A percentile compares a stretch with the other conserved stretches of the same genome.
phyloP scores from a whole-genome alignment of 2,113 vertebrate genomes.

The Alectura lathami region DNA sequence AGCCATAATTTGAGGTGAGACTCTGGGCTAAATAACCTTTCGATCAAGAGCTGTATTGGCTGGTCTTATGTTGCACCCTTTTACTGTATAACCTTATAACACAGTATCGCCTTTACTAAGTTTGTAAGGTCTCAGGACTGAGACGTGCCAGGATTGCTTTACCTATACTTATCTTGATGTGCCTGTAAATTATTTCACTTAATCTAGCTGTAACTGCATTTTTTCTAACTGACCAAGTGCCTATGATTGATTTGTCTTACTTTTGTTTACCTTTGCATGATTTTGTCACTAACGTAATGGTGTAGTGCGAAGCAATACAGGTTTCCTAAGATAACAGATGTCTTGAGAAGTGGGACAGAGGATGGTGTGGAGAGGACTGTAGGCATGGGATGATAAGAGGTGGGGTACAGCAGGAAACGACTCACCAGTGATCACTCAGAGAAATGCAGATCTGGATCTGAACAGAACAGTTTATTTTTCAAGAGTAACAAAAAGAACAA shows the following conservation, averaged over 20 bases:
- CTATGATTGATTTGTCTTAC: background rate
- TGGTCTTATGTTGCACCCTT: background rate
- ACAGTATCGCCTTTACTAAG: background rate
- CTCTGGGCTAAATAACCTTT: background rate
- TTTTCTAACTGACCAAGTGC: background rate
- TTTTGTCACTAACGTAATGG: background rate
- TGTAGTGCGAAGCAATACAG: background rate
- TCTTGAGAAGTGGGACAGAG: background rate
- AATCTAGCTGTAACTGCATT: background rate
- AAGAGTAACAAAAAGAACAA: background rate
- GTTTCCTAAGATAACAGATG: background rate
- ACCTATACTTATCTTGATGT: background rate
- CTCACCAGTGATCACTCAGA: background rate
- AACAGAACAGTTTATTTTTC: background rate
- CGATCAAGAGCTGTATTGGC: background rate
- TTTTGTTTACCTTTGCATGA: background rate
- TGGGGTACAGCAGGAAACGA: background rate
- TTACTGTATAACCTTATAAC: background rate
- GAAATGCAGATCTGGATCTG: background rate
- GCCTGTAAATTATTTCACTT: background rate
- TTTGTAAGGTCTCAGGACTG: background rate
- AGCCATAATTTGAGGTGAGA: background rate
- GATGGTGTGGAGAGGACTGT: background rate
- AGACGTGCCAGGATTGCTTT: background rate
- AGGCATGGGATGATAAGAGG: background rate